Evolutionary conservation across 92 coral and sea anemone species (phyloP), one percentile per base, ranked within the genome.

Genomic region (Parazoanthus atlanticus): DNA sequence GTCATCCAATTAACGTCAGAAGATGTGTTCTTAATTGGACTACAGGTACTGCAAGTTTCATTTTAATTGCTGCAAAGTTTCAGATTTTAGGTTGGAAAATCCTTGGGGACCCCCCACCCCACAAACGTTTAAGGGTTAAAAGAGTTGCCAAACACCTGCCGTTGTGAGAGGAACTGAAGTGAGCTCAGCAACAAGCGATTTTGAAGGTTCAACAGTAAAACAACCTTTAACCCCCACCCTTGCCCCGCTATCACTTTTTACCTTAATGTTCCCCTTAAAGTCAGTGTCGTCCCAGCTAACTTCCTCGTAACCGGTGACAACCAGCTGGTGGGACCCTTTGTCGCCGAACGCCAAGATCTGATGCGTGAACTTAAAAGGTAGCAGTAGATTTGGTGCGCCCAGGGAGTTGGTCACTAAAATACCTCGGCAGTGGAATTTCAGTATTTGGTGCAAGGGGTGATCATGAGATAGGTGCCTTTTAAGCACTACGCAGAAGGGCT

Each of bases 341-440:
- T 90, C 36, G 13, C 93, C 93, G 74, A 90, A 80, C 5, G 93
- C 93, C 26, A 90, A 86, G 17, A 90, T 43, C 26, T 38, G 74
- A 28, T 90, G 93, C 32, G 74, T 81, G 71, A 46, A 72, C 9
- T 56, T 61, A 23, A 29, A 9, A 4, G 74, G 88, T 6, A 80
- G 23, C 40, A 90, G 26, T 32, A 90, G 71, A 0, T 29, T 56
- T 15, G 74, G 77, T 73, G 77, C 69, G 69, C 69, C 92, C 58
- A 90, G 73, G 54, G 71, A 79, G 78, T 90, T 89, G 16, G 92
- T 78, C 30, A 90, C 56, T 32, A 72, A 52, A 30, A 78, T 70
- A 25, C 94, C 92, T 26, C 92, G 86, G 49, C 94, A 92, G 66
- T 91, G 94, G 49, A 77, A 91, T 88, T 84, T 85, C 31, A 91